Base-by-base conservation (phyloP, 1,140 invertebrate genomes). In the Nymphalis io region DNA sequence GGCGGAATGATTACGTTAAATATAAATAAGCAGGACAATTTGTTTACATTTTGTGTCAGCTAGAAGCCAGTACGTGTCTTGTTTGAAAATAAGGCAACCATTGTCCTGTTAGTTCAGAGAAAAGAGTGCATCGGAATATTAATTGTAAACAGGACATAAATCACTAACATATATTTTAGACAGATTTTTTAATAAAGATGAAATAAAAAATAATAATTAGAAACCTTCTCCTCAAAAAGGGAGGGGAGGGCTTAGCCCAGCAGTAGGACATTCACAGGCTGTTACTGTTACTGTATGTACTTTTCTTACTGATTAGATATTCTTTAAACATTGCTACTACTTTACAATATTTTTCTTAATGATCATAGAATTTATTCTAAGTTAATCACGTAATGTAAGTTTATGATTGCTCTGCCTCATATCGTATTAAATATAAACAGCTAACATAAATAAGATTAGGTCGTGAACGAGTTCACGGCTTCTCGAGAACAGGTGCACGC, bases 401-500 rank as follows among this genome's bases (percentile, higher is more conserved):
- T 27, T 27, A 13, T 27, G 23, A 55, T 55, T 55, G 23, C 51
- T 20, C 21, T 15, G 20, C 51, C 21, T 27, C 51, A 55, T 63
- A 63, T 18, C 60, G 33, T 38, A 63, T 51, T 63, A 18, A 64
- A 55, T 64, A 42, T 64, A 64, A 53, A 64, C 20, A 38, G 51
- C 38, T 64, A 13, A 63, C 61, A 63, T 63, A 63, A 63, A 64
- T 64, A 57, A 57, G 62, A 64, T 64, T 64, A 53, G 62, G 62
- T 64, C 62, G 51, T 64, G 46, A 42, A 64, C 62, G 62, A 64
- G 62, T 64, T 64, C 51, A 64, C 21, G 51, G 62, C 48, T 64
- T 51, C n/a, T 51, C 13, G 33, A 57, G 62, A 64, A 39, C 62
- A 64, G 62, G 62, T 64, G 62, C 62, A 15, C 1, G 5, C 12